phyloP scores from a whole-genome alignment of 2,113 vertebrate species.

The Collichthys lucidus region DNA sequence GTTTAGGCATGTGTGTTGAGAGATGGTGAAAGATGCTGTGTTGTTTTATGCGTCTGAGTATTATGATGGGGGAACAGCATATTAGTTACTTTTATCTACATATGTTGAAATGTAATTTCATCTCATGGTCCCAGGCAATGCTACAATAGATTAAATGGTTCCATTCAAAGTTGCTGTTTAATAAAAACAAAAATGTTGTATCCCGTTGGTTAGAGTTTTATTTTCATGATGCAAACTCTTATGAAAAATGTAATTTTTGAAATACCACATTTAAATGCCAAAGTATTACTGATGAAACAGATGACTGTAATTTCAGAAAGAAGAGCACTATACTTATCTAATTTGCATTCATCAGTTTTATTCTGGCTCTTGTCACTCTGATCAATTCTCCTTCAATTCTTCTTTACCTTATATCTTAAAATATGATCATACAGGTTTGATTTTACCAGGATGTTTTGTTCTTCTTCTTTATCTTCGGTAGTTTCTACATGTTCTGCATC shows the following conservation, averaged over 20 bases:
- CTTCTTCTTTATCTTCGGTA: background rate
- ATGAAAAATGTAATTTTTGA: slow-evolving; percentile 4
- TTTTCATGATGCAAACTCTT: background rate
- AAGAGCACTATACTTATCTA: background rate
- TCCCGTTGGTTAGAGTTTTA: background rate
- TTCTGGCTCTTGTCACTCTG: background rate
- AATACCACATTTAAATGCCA: slow-evolving; percentile 18
- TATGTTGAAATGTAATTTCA: background rate
- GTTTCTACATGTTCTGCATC: background rate
- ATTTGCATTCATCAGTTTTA: slow-evolving; percentile 7
- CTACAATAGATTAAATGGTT: background rate
- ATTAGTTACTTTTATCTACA: background rate
- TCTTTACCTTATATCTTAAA: background rate
- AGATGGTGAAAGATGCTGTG: background rate
- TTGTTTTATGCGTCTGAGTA: background rate
- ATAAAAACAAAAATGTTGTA: background rate
- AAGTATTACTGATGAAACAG: background rate
- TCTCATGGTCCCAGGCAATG: background rate
- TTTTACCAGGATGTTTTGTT: background rate
- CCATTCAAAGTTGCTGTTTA: background rate
- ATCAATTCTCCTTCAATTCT: background rate
- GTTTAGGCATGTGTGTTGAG: background rate
- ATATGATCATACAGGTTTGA: background rate
- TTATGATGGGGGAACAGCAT: background rate
- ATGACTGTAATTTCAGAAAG: slow-evolving; percentile 12